Evolutionary conservation across 2,888 invertebrate genomes (phyloP).

Genomic region (Ichneumoninae sp.): DNA sequence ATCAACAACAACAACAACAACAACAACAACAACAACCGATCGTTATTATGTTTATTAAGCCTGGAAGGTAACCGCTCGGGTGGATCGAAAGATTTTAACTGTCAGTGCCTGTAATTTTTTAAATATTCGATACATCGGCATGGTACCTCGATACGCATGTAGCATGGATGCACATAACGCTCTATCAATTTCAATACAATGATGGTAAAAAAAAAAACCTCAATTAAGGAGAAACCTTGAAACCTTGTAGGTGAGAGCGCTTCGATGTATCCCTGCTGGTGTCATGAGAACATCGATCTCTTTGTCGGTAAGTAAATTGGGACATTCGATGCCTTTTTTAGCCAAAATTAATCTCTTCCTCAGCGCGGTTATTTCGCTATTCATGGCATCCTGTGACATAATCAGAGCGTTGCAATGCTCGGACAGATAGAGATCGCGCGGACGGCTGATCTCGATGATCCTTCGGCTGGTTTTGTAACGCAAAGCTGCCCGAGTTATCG

Average conservation of each 20-base stretch:
- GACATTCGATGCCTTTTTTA: constrained; percentile 68
- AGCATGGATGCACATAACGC: no score
- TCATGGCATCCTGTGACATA: constrained; percentile 17
- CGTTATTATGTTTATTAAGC: no score
- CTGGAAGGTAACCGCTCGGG: no score
- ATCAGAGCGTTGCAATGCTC: constrained; percentile 64
- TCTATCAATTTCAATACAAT: no score
- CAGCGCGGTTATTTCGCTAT: constrained; percentile 22
- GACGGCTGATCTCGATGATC: constrained; percentile 71
- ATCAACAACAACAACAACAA: background rate
- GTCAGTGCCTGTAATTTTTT: background rate
- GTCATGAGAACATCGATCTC: constrained; percentile 71
- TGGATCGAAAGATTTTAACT: constrained; percentile 5
- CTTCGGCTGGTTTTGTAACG: constrained; percentile 69
- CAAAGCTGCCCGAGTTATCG: constrained; percentile 70
- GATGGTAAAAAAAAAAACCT: background rate
- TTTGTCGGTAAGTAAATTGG: constrained; percentile 68
- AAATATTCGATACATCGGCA: no score
- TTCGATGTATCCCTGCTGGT: constrained; percentile 68
- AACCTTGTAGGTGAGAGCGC: constrained; percentile 72
- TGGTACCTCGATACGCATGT: no score
- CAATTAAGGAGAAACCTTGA: background rate
- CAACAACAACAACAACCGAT: background rate
- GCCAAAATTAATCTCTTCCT: constrained; percentile 34
- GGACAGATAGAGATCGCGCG: constrained; percentile 46